These are phyloP conservation scores for Miichthys miiuy DNA, from an alignment of 2,797 vertebrate genomes.

Conservation along the genomic window DNA sequence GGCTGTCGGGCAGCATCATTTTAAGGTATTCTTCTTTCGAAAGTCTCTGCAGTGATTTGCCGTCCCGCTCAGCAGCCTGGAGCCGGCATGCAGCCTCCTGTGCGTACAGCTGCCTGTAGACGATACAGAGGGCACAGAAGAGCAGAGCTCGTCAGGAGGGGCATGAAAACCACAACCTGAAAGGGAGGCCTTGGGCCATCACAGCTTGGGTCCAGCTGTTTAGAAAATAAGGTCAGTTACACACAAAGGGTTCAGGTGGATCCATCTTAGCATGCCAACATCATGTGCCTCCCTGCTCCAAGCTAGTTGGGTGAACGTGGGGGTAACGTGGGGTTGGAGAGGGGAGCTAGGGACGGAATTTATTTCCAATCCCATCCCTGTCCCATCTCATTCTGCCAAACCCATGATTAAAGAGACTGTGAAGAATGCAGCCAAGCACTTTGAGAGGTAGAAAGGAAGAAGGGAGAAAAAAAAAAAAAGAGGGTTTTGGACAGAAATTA, in stretches of 20 bases:
- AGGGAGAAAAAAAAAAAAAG: slow-evolving; percentile 14
- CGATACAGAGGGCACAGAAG: slow-evolving; percentile 65
- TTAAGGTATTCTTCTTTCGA: slow-evolving; percentile 95
- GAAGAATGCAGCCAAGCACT: slow-evolving; percentile 51
- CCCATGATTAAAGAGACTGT: slow-evolving; percentile 49
- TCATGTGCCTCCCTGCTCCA: slow-evolving; percentile 49
- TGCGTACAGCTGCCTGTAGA: slow-evolving; percentile 87
- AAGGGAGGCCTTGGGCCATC: slow-evolving; percentile 34
- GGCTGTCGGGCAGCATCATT: slow-evolving; percentile 90
- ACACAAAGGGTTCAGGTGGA: slow-evolving; percentile 49
- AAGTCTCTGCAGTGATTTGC: slow-evolving; percentile 87
- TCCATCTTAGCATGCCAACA: slow-evolving; percentile 65
- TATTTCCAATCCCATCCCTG: slow-evolving; percentile 25
- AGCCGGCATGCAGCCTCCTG: slow-evolving; percentile 86
- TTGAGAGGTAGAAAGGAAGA: slow-evolving; percentile 47
- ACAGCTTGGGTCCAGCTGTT: slow-evolving; percentile 53
- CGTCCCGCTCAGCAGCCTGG: slow-evolving; percentile 82
- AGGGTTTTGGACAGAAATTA: slow-evolving; percentile 48
- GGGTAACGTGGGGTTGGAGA: slow-evolving; percentile 34
- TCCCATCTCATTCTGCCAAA: slow-evolving; percentile 46
- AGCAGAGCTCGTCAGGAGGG: slow-evolving; percentile 58
- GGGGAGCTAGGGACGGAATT: slow-evolving; percentile 16
- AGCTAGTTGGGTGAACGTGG: slow-evolving; percentile 50
- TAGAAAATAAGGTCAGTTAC: slow-evolving; percentile 55
- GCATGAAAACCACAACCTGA: slow-evolving; percentile 16